phyloP scores from a whole-genome alignment of 2,888 invertebrate genomes.

The Oxyteleia sp. region DNA sequence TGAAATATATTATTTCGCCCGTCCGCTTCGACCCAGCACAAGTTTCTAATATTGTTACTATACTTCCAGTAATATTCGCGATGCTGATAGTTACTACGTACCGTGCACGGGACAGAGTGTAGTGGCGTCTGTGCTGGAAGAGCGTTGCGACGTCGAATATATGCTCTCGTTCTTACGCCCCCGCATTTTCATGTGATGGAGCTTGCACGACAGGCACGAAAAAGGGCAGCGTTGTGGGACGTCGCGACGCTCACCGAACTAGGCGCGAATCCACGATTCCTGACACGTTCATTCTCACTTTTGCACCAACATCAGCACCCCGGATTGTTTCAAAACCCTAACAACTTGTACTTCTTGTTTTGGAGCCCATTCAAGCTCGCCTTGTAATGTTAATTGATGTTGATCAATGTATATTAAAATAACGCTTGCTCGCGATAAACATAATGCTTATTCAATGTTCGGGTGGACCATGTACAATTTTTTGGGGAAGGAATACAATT shows the following conservation, averaged over 20 bases:
- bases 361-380: not conserved
- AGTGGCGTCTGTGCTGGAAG: slow-evolving; percentile 86
- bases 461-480: too few relatives aligned
- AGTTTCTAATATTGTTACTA: slow-evolving; percentile 32
- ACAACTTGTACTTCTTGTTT: not conserved
- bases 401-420: too few relatives aligned
- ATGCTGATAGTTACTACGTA: slow-evolving; percentile 80
- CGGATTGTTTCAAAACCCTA: slow-evolving; percentile 8
- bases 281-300: slow-evolving; percentile 45
- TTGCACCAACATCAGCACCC: slow-evolving; percentile 27
- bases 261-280: slow-evolving; percentile 78
- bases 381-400: not conserved
- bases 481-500: too few relatives aligned
- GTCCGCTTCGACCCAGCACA: slow-evolving; percentile 24
- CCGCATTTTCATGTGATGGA: slow-evolving; percentile 85
- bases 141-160: slow-evolving; percentile 86
- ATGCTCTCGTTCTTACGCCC: slow-evolving; percentile 87
- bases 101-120: slow-evolving; percentile 88
- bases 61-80: slow-evolving; percentile 52
- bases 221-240: slow-evolving; percentile 86
- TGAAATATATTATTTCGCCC: not conserved
- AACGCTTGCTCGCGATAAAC: too few relatives aligned
- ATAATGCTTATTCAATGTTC: too few relatives aligned
- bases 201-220: slow-evolving; percentile 86
- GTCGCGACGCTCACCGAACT: slow-evolving; percentile 85